Percentiles rank a stretch among this genome's conserved stretches.
Evolutionary conservation across 2,797 vertebrate species (phyloP).

Genomic region (Centropyge bicolor): DNA sequence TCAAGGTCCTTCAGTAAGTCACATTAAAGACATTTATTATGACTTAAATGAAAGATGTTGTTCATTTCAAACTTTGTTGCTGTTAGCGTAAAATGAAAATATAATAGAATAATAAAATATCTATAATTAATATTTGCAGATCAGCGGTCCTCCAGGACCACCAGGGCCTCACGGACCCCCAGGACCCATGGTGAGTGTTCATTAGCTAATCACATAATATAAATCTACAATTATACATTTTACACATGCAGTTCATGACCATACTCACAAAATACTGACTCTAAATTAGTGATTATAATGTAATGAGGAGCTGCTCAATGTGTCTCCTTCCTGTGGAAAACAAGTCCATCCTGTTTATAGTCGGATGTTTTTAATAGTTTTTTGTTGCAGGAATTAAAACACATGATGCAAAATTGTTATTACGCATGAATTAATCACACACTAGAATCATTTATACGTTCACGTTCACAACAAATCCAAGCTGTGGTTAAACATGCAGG

Average conservation of each 20-base stretch:
- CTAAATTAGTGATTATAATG: not conserved
- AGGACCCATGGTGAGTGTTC: slow-evolving; percentile 94
- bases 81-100: not conserved
- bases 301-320: too few species aligned
- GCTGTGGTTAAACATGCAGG: not conserved
- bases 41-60: not conserved
- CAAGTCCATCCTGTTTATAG: not conserved
- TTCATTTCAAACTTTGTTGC: not conserved
- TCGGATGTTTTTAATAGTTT: not conserved
- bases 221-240: not conserved
- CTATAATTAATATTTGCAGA: slow-evolving; percentile 80
- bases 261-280: not conserved
- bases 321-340: not conserved
- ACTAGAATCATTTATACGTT: not conserved
- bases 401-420: not conserved
- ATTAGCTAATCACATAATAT: not conserved
- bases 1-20: slow-evolving; percentile 94
- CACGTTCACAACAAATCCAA: not conserved
- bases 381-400: not conserved
- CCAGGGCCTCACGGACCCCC: slow-evolving; percentile 94
- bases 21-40: not conserved
- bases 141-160: slow-evolving; percentile 93
- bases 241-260: not conserved
- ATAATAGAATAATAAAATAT: slow-evolving; percentile 10
- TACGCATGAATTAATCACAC: not conserved